phyloP scores from a whole-genome alignment of 2,113 vertebrate species.

The Ciconia boyciana region DNA sequence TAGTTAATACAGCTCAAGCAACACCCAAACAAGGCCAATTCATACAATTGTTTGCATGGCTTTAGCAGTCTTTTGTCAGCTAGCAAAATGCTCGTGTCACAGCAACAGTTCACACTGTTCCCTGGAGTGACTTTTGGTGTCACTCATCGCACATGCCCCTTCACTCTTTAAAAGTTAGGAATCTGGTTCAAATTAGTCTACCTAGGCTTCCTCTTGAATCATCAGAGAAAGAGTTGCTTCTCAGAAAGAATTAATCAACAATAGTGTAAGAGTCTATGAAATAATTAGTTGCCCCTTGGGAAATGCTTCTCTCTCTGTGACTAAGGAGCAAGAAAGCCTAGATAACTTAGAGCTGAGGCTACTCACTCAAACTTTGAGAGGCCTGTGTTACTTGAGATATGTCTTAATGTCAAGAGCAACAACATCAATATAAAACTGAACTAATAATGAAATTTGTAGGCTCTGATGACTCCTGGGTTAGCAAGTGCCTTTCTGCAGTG shows the following conservation, averaged over 20 bases:
- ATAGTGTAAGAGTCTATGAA: background rate
- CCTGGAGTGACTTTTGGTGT: background rate
- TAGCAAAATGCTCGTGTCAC: background rate
- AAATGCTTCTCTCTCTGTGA: background rate
- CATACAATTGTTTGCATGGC: background rate
- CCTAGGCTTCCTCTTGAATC: background rate
- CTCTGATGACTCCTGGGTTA: background rate
- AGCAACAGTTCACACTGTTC: background rate
- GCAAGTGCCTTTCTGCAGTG: background rate
- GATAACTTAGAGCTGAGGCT: background rate
- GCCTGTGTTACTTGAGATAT: background rate
- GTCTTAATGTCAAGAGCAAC: background rate
- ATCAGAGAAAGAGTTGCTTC: background rate
- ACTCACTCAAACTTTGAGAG: background rate
- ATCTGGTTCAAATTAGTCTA: background rate
- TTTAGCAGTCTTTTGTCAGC: background rate
- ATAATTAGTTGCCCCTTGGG: background rate
- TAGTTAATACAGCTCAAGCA: background rate
- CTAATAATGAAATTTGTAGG: background rate
- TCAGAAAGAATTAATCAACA: background rate
- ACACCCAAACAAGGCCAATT: background rate
- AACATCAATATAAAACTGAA: background rate
- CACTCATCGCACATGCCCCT: rapidly evolving
- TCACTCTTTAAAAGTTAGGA: background rate
- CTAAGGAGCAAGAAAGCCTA: background rate